Evolutionary conservation across 2,888 invertebrate genomes (phyloP), one percentile per base, ranked within the genome.

Genomic region (Amaurobius ferox): DNA sequence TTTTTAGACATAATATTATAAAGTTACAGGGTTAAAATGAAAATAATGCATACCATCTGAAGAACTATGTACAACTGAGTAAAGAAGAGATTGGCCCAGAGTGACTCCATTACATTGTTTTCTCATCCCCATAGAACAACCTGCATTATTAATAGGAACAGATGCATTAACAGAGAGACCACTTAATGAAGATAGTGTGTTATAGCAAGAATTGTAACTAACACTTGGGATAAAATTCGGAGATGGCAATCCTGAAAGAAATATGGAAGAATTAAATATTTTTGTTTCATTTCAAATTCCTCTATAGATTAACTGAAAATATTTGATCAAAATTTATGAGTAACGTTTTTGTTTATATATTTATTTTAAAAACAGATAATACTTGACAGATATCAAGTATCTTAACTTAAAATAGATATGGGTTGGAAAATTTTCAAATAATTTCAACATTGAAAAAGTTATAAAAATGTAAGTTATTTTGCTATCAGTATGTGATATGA

Each of bases 101-200:
- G 44, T 79, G 29, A 23, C 35, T 68, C 32, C 67, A 48, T 74
- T 77, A 39, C 48, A 74, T 13, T 35, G 72, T 35, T 79, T 48
- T 64, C 67, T 73, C n/a, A 64, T 35, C n/a, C 26, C 64, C 39
- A 62, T 55, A 1, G 67, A 40, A 28, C 67, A 39, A 23, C 72
- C 30, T n/a, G 67, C 26, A 66, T 35, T 39, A n/a, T 71, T n/a
- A 66, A 76, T 71, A 30, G 40, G 71, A 76, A 62, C 19, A 44
- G 66, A 16, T 55, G 78, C 73, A 40, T 35, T 74, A 13, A 77
- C 29, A 40, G 86, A 78, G 48, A 71, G 28, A 28, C 80, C 86
- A 68, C 86, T 74, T n/a, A 78, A n/a, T 19, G 81, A 88, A 19
- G 86, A 87, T 35, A 88, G 70, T 26, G 87, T 88, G 39, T 88